phyloP scores from a whole-genome alignment of 2,888 invertebrate species.

The Orchesella flavescens region DNA sequence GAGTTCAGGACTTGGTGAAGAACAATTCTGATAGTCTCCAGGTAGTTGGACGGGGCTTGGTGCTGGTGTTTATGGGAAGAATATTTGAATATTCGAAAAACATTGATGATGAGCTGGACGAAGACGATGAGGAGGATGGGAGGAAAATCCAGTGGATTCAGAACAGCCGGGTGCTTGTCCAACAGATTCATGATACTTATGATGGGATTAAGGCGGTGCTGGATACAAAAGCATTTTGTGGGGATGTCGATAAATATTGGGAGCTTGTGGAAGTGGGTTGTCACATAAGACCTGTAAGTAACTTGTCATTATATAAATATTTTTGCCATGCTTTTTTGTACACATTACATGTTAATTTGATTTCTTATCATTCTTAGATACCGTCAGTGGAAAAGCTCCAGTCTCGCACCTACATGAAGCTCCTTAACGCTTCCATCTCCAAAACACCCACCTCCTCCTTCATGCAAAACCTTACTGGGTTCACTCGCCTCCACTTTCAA shows the following conservation, averaged over 20 bases:
- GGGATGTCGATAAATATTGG: slow-evolving; percentile 79
- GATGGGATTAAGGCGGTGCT: slow-evolving; percentile 85
- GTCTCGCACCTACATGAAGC: slow-evolving; percentile 17
- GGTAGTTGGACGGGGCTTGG: slow-evolving; percentile 88
- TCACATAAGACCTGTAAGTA: slow-evolving; percentile 77
- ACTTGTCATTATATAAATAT: neutral
- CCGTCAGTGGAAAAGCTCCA: slow-evolving; percentile 20
- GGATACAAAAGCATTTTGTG: slow-evolving; percentile 83
- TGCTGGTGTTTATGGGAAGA: slow-evolving; percentile 83
- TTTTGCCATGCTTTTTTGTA: neutral
- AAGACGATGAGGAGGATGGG: neutral
- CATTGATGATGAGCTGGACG: neutral
- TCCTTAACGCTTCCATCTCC: slow-evolving; percentile 24
- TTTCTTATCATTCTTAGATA: neutral
- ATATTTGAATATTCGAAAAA: slow-evolving; percentile 75
- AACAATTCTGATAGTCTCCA: slow-evolving; percentile 83
- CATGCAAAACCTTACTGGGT: slow-evolving; percentile 79
- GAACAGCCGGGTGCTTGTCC: neutral
- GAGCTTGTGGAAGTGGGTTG: slow-evolving; percentile 85
- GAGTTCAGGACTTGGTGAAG: slow-evolving; percentile 84
- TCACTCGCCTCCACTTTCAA: slow-evolving; percentile 86
- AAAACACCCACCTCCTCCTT: slow-evolving; percentile 76
- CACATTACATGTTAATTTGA: neutral
- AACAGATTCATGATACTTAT: slow-evolving; percentile 80
- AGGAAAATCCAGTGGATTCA: neutral